A percentile compares a stretch with the other conserved stretches of the same genome.
Conservation (phyloP, 1,140 invertebrate species). For the Nephila pilipes region DNA sequence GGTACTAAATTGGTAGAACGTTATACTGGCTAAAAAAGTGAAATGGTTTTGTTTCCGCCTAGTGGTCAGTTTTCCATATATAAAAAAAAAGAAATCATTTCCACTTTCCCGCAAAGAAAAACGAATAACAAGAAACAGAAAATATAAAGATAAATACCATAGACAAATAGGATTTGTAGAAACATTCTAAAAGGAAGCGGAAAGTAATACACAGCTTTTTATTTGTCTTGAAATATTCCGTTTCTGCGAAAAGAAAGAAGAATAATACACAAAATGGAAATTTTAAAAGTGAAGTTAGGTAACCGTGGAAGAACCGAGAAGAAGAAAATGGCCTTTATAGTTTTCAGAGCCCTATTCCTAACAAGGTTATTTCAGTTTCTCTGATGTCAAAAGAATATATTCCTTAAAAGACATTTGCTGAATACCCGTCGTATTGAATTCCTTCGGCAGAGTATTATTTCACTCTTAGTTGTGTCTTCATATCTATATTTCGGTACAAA, state of each 20-base stretch:
- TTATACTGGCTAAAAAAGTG: too few species aligned
- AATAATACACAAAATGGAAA: not conserved
- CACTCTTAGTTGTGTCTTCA: not conserved
- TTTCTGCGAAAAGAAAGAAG: not conserved
- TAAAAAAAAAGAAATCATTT: not conserved
- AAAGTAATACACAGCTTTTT: slow-evolving; percentile 17
- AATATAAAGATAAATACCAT: slow-evolving; percentile 23
- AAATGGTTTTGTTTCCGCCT: not conserved
- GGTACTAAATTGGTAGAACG: too few species aligned
- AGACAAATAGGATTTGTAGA: slow-evolving; percentile 9
- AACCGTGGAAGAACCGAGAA: not conserved
- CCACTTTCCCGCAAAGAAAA: not conserved
- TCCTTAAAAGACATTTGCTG: slow-evolving; percentile 56
- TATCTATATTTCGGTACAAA: not conserved
- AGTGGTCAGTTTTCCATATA: not conserved
- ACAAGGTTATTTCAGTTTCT: slow-evolving; percentile 49
- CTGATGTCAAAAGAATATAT: slow-evolving; percentile 69
- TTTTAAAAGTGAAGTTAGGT: slow-evolving; percentile 54
- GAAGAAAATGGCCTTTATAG: slow-evolving; percentile 53
- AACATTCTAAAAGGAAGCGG: not conserved
- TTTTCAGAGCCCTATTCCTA: slow-evolving; percentile 52
- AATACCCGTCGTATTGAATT: slow-evolving; percentile 53
- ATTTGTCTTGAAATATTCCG: slow-evolving; percentile 25
- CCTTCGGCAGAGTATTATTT: slow-evolving; percentile 29
- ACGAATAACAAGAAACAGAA: not conserved